These are phyloP conservation scores for Cacoxenus indagator DNA, from an alignment of 2,888 invertebrate genomes.

Conservation along the genomic window DNA sequence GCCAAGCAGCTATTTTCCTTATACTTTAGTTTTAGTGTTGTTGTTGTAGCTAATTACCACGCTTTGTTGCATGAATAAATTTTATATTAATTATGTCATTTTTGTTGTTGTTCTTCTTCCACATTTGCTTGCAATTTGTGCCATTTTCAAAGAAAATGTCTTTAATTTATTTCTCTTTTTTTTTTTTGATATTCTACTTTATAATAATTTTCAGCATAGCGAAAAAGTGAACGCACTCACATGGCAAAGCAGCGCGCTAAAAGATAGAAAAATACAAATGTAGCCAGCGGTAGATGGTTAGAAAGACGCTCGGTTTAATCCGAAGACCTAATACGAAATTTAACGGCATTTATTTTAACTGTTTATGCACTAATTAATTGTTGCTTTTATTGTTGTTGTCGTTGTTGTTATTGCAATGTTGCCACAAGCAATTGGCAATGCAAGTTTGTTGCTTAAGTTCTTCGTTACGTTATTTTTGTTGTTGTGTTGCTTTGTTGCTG, in stretches of 20 bases:
- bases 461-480: conserved; percentile 35
- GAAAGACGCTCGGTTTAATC: neutral
- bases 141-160: neutral
- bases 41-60: conserved; percentile 29
- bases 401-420: conserved; percentile 17
- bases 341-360: conserved; percentile 62
- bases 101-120: conserved; percentile 38
- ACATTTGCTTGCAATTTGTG: conserved; percentile 31
- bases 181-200: conserved; percentile 30
- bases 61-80: conserved; percentile 45
- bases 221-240: conserved; percentile 57
- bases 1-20: conserved; percentile 22
- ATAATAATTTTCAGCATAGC: neutral
- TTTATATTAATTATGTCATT: conserved; percentile 29
- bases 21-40: conserved; percentile 26
- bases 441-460: conserved; percentile 60
- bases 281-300: neutral
- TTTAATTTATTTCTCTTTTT: conserved; percentile 21
- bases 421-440: conserved; percentile 17
- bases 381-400: conserved; percentile 29
- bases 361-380: conserved; percentile 68
- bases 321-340: conserved; percentile 34
- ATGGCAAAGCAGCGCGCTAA: neutral
- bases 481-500: neutral
- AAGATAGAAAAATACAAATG: neutral